Conservation (phyloP, 2,797 vertebrate species). For the Urocyon cinereoargenteus region DNA sequence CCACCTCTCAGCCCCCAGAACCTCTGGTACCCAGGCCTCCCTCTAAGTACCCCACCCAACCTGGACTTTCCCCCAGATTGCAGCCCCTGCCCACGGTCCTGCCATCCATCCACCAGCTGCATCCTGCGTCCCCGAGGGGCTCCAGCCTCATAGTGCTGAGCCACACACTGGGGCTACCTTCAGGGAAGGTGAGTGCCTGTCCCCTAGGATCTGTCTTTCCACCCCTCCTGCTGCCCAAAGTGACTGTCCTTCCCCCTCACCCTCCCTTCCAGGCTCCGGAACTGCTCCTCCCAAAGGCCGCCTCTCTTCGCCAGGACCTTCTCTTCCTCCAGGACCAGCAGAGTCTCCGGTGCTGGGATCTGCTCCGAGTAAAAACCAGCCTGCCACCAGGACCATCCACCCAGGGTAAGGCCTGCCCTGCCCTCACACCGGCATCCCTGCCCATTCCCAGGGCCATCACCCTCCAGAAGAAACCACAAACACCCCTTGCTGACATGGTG, state of each 20-base stretch:
- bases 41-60: background rate
- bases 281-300: slow-evolving; percentile 71
- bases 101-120: slow-evolving; percentile 77
- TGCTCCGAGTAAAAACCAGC: slow-evolving; percentile 62
- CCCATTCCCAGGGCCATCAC: background rate
- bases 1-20: background rate
- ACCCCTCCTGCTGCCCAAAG: background rate
- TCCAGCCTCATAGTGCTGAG: slow-evolving; percentile 59
- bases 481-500: background rate
- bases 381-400: slow-evolving; percentile 45
- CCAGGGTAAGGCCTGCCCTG: slow-evolving; percentile 60
- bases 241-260: background rate
- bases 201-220: background rate
- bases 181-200: slow-evolving; percentile 74
- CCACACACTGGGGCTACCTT: slow-evolving; percentile 61
- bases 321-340: slow-evolving; percentile 76
- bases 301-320: slow-evolving; percentile 79
- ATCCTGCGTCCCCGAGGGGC: slow-evolving; percentile 49
- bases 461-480: background rate
- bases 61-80: slow-evolving; percentile 12
- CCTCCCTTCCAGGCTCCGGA: slow-evolving; percentile 73
- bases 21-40: background rate
- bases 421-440: background rate
- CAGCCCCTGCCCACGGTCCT: slow-evolving; percentile 51
- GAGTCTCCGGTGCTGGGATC: slow-evolving; percentile 11